A percentile compares a stretch with the other conserved stretches of the same genome.
Conservation (phyloP, 2,797 vertebrate genomes). For the Antennarius maculatus region DNA sequence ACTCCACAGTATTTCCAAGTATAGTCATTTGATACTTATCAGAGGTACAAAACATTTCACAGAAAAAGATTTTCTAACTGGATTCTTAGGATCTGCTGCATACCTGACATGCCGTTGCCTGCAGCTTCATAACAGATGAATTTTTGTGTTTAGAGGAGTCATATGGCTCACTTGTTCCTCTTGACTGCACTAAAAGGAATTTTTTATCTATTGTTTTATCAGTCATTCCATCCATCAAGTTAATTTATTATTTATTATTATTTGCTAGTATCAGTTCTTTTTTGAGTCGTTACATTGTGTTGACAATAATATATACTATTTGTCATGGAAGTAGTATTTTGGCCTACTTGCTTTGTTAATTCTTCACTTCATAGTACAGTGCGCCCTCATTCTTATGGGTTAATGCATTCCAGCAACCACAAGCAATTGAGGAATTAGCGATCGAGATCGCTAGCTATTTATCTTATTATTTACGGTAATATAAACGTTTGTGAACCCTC, state of each 20-base stretch:
- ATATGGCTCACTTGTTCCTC: neutral
- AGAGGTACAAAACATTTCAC: neutral
- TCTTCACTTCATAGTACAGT: neutral
- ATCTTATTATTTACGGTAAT: too few relatives aligned
- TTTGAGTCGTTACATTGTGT: neutral
- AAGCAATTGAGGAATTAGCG: too few relatives aligned
- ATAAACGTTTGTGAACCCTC: too few relatives aligned
- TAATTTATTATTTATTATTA: conserved; percentile 2
- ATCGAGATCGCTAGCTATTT: too few relatives aligned
- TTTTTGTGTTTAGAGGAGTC: neutral
- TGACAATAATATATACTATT: neutral
- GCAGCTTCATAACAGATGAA: neutral
- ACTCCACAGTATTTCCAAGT: neutral
- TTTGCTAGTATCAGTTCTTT: neutral
- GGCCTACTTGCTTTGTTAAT: conserved; percentile 1
- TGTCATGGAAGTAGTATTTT: neutral
- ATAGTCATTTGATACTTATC: neutral
- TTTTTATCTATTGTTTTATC: neutral
- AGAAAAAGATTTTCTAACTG: neutral
- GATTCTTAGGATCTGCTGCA: conserved; percentile 1
- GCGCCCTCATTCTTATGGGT: too few relatives aligned
- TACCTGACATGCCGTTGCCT: conserved; percentile 2
- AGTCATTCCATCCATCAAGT: neutral
- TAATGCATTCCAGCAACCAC: too few relatives aligned
- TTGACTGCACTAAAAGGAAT: neutral